Percentiles rank a stretch among this genome's conserved stretches.
Conservation (phyloP, 2,797 vertebrate species). For the Gambusia yucatana region DNA sequence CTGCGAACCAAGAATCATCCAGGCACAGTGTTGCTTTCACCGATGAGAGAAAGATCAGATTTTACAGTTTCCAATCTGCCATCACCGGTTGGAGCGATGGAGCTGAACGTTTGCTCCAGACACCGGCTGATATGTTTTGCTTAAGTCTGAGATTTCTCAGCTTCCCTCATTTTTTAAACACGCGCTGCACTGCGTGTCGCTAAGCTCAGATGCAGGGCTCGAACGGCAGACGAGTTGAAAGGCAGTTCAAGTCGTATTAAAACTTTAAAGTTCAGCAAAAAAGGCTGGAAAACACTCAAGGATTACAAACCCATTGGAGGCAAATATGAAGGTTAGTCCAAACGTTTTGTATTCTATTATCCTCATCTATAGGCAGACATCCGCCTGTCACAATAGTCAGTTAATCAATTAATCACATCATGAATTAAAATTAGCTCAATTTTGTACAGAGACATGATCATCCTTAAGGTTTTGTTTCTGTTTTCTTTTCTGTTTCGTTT, state of each 20-base stretch:
- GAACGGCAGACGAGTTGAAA: background rate
- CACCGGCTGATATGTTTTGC: background rate
- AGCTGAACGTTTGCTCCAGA: background rate
- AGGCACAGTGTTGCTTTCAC: background rate
- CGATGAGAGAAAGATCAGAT: background rate
- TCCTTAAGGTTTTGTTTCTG: too few species aligned
- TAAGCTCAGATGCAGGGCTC: background rate
- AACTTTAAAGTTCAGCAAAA: background rate
- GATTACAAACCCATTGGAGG: background rate
- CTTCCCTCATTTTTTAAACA: background rate
- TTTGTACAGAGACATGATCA: too few species aligned
- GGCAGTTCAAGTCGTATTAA: background rate
- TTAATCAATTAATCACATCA: too few species aligned
- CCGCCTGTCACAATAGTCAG: too few species aligned
- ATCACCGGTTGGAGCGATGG: background rate
- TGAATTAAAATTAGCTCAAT: too few species aligned
- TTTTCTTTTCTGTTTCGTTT: too few species aligned
- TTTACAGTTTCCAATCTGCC: background rate
- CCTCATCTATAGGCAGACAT: background rate
- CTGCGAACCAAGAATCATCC: background rate
- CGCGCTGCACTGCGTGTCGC: background rate
- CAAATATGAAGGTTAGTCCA: background rate
- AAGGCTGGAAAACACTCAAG: background rate
- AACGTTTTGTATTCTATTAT: background rate
- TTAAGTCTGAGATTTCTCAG: background rate